Evolutionary conservation across 1,140 invertebrate species (phyloP).

Genomic region (Anoplophora glabripennis): DNA sequence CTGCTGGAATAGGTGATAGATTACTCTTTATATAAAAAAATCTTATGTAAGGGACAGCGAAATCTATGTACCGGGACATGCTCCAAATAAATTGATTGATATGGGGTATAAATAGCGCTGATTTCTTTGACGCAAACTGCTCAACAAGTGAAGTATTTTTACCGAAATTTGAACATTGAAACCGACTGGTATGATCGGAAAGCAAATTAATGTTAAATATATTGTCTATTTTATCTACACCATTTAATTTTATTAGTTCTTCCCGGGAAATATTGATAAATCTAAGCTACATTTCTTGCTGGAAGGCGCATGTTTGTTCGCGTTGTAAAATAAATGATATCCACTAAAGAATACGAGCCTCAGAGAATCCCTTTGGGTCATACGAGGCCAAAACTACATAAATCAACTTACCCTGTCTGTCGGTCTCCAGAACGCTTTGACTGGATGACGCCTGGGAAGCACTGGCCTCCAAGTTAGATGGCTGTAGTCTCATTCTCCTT

Average conservation of each 20-base stretch:
- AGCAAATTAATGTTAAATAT: no score
- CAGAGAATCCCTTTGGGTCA: neutral
- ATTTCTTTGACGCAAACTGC: neutral
- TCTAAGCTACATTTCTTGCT: no score
- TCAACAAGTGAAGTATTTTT: neutral
- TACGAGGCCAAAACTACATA: neutral
- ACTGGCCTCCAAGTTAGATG: slow-evolving; percentile 60
- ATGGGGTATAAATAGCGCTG: neutral
- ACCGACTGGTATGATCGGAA: no score
- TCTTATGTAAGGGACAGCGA: neutral
- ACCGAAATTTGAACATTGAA: no score
- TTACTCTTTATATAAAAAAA: neutral
- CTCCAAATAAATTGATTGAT: neutral
- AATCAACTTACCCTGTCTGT: slow-evolving; percentile 50
- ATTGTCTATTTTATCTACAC: no score
- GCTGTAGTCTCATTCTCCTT: slow-evolving; percentile 59
- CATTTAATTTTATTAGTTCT: no score
- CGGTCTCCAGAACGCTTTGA: slow-evolving; percentile 69
- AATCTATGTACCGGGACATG: neutral
- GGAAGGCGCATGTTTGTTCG: no score
- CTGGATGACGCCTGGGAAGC: slow-evolving; percentile 76
- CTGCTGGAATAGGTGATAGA: neutral
- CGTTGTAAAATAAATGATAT: no score
- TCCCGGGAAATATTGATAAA: neutral
- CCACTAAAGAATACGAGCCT: no score